phyloP scores from a whole-genome alignment of 2,113 vertebrate genomes.

The Aythya baeri region DNA sequence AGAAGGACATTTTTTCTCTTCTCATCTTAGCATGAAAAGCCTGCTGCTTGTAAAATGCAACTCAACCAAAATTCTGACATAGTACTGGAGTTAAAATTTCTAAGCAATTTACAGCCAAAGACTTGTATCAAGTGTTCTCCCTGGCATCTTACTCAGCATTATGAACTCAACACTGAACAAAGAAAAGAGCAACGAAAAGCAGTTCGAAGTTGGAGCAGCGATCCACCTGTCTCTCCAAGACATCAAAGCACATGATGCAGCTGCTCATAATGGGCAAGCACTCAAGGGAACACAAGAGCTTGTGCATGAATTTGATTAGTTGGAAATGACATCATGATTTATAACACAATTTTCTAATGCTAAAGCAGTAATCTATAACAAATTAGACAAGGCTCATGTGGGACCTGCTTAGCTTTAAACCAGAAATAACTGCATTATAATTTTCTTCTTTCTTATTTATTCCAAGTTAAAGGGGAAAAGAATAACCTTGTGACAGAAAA shows the following conservation, averaged over 20 bases:
- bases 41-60: neutral
- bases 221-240: neutral
- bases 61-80: neutral
- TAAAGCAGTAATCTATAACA: conserved; percentile 55
- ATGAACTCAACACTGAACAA: neutral
- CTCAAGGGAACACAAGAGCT: conserved; percentile 5
- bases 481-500: neutral
- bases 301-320: conserved; percentile 39
- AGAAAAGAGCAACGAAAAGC: neutral
- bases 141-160: neutral
- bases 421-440: conserved; percentile 2
- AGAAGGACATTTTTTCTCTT: neutral
- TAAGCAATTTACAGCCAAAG: neutral
- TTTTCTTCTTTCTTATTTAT: neutral
- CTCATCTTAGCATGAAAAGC: neutral
- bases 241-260: conserved; percentile 13
- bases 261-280: conserved; percentile 18
- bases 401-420: conserved; percentile 14
- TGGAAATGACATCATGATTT: conserved; percentile 70
- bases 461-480: neutral
- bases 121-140: neutral
- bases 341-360: conserved; percentile 58
- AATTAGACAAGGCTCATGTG: conserved; percentile 8
- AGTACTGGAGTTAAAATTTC: neutral
- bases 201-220: neutral